phyloP scores from a whole-genome alignment of 2,797 vertebrate species.

The Gambelia wislizenii region DNA sequence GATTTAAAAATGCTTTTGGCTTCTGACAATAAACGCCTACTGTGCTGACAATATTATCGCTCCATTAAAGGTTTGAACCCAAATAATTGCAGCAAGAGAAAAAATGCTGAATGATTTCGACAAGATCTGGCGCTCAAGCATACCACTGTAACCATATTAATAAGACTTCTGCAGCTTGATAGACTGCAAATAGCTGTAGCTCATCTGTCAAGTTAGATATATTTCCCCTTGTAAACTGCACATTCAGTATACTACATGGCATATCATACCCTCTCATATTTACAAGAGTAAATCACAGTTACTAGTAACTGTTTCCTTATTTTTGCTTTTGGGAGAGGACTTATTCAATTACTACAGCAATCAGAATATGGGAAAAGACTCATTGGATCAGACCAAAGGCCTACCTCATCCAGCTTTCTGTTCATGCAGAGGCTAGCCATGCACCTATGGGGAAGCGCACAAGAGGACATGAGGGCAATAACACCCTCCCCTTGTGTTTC shows the following conservation, averaged over 20 bases:
- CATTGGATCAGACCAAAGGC: not conserved
- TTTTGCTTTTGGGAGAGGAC: not conserved
- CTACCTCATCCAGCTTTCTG: not conserved
- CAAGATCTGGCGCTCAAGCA: not conserved
- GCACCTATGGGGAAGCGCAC: not conserved
- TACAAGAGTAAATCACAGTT: not conserved
- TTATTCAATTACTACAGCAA: not conserved
- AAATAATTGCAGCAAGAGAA: conserved; percentile 51
- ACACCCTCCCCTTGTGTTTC: not conserved
- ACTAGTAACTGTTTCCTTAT: not conserved
- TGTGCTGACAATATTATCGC: not conserved
- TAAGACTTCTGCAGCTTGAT: not conserved
- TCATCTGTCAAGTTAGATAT: conserved; percentile 33
- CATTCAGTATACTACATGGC: not conserved
- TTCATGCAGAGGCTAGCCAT: not conserved
- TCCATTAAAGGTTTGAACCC: conserved; percentile 49
- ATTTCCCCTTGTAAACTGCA: conserved; percentile 44
- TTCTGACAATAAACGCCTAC: conserved; percentile 36
- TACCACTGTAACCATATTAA: not conserved
- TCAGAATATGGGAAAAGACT: not conserved
- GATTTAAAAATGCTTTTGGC: conserved; percentile 29
- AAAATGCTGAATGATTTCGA: conserved; percentile 6
- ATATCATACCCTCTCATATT: not conserved
- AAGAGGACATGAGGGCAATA: not conserved
- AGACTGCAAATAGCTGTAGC: conserved; percentile 3